These are phyloP conservation scores for Heliocidaris tuberculata DNA, from an alignment of 35 echinoderm and acorn worm genomes.

Conservation along the genomic window DNA sequence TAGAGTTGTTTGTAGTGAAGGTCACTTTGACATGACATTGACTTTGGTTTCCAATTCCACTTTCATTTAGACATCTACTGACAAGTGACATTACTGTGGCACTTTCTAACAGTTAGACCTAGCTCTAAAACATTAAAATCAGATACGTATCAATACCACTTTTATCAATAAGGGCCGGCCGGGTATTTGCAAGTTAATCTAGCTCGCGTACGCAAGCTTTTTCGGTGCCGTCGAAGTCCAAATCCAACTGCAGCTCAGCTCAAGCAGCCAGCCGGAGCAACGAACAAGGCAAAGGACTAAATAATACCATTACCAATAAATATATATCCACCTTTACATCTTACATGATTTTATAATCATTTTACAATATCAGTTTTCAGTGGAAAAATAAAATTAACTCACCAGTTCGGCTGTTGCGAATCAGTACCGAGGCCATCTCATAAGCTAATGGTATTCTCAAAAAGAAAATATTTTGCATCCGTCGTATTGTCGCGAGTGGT, in stretches of 20 bases:
- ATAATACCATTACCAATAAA: not conserved
- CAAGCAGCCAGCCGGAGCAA: too few relatives aligned
- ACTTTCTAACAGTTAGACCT: too few relatives aligned
- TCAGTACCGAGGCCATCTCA: not conserved
- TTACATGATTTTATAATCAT: not conserved
- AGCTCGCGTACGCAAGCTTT: too few relatives aligned
- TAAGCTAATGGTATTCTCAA: not conserved
- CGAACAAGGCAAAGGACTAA: not conserved
- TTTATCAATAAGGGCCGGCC: too few relatives aligned
- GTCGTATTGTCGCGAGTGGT: not conserved
- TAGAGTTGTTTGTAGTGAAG: too few relatives aligned
- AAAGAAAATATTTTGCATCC: not conserved
- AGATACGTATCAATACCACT: too few relatives aligned
- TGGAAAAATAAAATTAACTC: not conserved
- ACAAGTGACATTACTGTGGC: too few relatives aligned
- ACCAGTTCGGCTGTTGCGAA: not conserved
- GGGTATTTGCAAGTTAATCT: too few relatives aligned
- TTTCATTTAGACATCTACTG: too few relatives aligned
- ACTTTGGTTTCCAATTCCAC: too few relatives aligned
- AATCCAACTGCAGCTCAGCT: not conserved
- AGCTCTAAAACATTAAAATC: too few relatives aligned
- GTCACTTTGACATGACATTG: too few relatives aligned
- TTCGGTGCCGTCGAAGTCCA: not conserved
- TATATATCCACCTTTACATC: not conserved
- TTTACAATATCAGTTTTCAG: not conserved